These are phyloP conservation scores for Leptocoma aspasia DNA, from an alignment of 2,113 vertebrate genomes.

Conservation along the genomic window DNA sequence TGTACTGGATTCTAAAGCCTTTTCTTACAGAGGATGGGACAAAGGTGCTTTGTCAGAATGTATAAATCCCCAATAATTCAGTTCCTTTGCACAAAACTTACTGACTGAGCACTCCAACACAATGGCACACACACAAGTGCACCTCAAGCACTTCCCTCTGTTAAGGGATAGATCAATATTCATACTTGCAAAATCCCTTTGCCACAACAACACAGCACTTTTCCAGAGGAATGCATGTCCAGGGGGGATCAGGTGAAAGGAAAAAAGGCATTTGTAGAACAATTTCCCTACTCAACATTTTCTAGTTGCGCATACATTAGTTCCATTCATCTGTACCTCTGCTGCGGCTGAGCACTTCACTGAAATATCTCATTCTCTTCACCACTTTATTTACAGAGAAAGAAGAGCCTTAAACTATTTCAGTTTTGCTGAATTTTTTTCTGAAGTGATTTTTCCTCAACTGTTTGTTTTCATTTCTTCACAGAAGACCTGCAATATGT, in stretches of 20 bases:
- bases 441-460: constrained; percentile 22
- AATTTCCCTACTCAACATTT: constrained; percentile 43
- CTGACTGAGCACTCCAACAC: background rate
- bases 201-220: background rate
- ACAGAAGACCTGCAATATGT: constrained; percentile 1
- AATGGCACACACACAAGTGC: background rate
- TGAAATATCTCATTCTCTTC: constrained; percentile 54
- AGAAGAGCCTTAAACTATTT: constrained; percentile 27
- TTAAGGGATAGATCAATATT: background rate
- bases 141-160: background rate
- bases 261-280: background rate
- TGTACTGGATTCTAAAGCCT: background rate
- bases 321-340: constrained; percentile 20
- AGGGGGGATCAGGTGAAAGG: background rate
- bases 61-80: background rate
- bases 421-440: constrained; percentile 10
- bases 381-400: constrained; percentile 61
- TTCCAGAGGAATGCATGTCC: background rate
- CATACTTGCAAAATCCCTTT: background rate
- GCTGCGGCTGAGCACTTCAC: background rate
- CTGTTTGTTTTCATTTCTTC: constrained; percentile 61
- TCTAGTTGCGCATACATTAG: constrained; percentile 8
- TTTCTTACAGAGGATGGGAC: background rate
- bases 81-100: background rate
- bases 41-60: background rate